Conservation (phyloP, 2,797 vertebrate species). For the Etheostoma perlongum region DNA sequence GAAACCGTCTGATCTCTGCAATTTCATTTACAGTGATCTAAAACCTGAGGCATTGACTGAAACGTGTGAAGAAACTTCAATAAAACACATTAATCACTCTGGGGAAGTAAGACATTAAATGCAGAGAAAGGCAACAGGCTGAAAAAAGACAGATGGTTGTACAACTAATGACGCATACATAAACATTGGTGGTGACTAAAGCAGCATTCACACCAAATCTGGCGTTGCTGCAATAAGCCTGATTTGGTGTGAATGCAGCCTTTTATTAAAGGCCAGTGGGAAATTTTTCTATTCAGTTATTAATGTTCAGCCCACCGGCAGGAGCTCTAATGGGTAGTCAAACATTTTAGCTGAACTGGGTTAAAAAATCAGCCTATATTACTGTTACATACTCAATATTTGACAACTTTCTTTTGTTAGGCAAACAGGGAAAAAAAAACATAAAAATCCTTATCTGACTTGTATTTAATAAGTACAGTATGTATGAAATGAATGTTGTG, state of each 20-base stretch:
- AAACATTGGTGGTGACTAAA: not conserved
- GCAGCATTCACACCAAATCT: too few relatives aligned
- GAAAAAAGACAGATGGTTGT: not conserved
- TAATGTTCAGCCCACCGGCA: slow-evolving; percentile 1
- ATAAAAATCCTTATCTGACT: not conserved
- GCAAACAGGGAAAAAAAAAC: not conserved
- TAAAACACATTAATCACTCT: not conserved
- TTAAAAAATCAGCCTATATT: slow-evolving; percentile 24
- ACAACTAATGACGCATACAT: not conserved
- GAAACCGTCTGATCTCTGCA: not conserved
- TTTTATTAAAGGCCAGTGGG: slow-evolving; percentile 2
- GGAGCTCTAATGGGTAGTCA: not conserved
- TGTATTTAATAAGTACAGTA: not conserved
- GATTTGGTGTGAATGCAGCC: too few relatives aligned
- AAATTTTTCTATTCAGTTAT: slow-evolving; percentile 4
- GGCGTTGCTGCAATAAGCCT: too few relatives aligned
- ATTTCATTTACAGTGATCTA: not conserved
- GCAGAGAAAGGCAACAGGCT: slow-evolving; percentile 16
- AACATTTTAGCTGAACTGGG: not conserved
- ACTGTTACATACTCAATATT: not conserved
- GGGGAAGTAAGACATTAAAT: slow-evolving; percentile 20
- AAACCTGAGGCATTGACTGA: slow-evolving; percentile 6
- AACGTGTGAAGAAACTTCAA: not conserved
- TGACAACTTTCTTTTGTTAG: slow-evolving; percentile 20
- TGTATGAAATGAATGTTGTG: slow-evolving; percentile 1